A percentile compares a stretch with the other conserved stretches of the same genome.
Conservation (phyloP, 1,140 invertebrate genomes). For the Planococcus citri region DNA sequence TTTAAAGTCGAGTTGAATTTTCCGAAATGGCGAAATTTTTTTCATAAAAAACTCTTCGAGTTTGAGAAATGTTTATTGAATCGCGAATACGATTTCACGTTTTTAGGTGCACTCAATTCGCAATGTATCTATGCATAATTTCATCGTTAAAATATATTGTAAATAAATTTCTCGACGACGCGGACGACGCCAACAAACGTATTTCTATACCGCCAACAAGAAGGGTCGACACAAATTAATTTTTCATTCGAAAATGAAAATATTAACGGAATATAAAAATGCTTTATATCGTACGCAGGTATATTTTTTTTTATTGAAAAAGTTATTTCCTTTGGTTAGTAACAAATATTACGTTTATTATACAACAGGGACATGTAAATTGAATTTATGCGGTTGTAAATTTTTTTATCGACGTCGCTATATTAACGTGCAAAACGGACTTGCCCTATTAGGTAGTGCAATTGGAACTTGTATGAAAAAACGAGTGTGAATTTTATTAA, state of each 20-base stretch:
- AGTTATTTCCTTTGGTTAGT: neutral
- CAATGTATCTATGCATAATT: neutral
- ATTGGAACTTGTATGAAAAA: neutral
- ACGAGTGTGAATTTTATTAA: neutral
- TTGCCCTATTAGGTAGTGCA: too few species aligned
- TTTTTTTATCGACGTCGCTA: neutral
- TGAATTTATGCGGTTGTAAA: neutral
- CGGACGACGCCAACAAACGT: neutral
- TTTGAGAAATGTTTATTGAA: too few species aligned
- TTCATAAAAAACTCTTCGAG: too few species aligned
- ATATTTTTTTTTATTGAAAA: slow-evolving; percentile 9
- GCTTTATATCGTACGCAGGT: neutral
- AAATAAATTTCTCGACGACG: neutral
- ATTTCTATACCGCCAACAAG: too few species aligned
- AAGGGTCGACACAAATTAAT: neutral
- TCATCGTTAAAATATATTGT: neutral
- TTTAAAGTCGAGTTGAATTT: too few species aligned
- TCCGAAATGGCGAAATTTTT: too few species aligned
- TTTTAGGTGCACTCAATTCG: neutral
- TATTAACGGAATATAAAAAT: slow-evolving; percentile 8
- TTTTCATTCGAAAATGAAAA: neutral
- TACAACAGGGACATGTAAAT: neutral
- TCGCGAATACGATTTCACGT: too few species aligned
- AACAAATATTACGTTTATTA: neutral
- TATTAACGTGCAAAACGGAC: too few species aligned